A percentile compares a stretch with the other conserved stretches of the same genome.
phyloP scores from a whole-genome alignment of 2,113 vertebrate species.

The Porphyrio hochstetteri region DNA sequence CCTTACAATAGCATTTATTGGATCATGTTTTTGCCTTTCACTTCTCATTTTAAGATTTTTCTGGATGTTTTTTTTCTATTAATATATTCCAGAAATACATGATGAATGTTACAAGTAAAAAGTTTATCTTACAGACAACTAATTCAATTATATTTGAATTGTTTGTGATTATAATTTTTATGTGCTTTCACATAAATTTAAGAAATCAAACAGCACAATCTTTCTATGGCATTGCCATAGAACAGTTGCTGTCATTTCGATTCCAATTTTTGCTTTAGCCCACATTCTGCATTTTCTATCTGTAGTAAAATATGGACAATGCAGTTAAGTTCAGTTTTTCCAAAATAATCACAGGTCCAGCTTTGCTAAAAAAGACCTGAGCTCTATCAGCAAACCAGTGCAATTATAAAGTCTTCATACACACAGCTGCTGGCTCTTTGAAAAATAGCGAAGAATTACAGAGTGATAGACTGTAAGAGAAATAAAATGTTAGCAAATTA shows the following conservation, averaged over 20 bases:
- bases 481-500: background rate
- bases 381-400: background rate
- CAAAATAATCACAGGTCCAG: background rate
- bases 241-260: background rate
- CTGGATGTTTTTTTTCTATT: background rate
- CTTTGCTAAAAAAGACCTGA: background rate
- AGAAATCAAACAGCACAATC: background rate
- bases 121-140: background rate
- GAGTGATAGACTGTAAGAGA: background rate
- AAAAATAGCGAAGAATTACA: background rate
- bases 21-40: background rate
- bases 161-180: background rate
- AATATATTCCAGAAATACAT: background rate
- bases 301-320: background rate
- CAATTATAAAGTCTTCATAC: background rate
- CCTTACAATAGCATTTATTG: background rate
- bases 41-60: background rate
- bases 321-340: background rate
- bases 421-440: background rate
- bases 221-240: background rate
- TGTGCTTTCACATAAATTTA: background rate
- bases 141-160: background rate
- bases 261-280: background rate
- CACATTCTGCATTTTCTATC: background rate
- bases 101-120: background rate